Percentiles rank a stretch among this genome's conserved stretches.
phyloP scores from a whole-genome alignment of 2,113 vertebrate species.

The Progne subis region DNA sequence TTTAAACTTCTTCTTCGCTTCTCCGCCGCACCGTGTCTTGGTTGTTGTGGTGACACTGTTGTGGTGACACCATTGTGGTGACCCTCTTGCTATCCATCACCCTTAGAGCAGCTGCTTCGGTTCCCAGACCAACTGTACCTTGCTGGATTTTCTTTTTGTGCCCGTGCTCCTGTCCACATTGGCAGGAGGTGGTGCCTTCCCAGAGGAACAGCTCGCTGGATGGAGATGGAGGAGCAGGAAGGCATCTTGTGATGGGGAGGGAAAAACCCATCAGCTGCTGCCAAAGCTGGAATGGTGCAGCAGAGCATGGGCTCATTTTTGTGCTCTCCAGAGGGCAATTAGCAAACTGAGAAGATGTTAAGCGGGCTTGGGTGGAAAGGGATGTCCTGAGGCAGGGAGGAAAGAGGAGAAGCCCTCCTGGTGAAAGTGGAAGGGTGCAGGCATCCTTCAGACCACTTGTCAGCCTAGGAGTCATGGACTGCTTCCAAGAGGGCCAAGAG shows the following conservation, averaged over 20 bases:
- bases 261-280: not conserved
- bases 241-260: accelerated
- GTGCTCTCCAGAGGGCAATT: not conserved
- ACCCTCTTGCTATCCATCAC: not conserved
- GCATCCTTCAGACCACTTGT: not conserved
- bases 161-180: accelerated
- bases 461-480: not conserved
- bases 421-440: not conserved
- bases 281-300: not conserved
- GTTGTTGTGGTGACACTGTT: not conserved
- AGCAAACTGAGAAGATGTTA: not conserved
- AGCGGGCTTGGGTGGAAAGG: not conserved
- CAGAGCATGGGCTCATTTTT: not conserved
- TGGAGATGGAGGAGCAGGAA: not conserved
- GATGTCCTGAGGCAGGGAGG: not conserved
- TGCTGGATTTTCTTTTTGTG: not conserved
- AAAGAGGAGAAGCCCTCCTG: not conserved
- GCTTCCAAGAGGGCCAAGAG: conserved; percentile 24
- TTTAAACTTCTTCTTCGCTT: not conserved
- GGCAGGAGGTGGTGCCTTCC: not conserved
- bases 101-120: not conserved
- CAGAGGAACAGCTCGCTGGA: not conserved
- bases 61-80: not conserved
- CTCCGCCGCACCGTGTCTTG: accelerated
- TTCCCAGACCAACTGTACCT: not conserved